Evolutionary conservation across 2,113 vertebrate species (phyloP), one percentile per base, ranked within the genome.

Genomic region (Dascyllus trimaculatus): DNA sequence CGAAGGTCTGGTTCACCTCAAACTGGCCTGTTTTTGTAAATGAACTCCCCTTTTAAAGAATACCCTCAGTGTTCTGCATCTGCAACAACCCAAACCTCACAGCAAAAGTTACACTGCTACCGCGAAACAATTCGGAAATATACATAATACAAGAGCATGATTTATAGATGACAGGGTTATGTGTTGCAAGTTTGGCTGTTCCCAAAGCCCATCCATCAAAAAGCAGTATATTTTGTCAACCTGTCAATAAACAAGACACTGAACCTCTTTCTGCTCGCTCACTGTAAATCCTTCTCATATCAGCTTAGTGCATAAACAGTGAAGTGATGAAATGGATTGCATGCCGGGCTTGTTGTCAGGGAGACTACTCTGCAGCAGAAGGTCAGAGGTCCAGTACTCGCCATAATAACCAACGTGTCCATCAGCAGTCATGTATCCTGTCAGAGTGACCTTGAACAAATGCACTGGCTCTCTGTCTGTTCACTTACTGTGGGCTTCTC

Each of bases 371-470:
- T 49, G n/a, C 10, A 32, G 40, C 4, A 7, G 35, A 49, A 46
- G 62, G 65, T 84, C 78, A 71, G 11, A 70, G 74, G 54, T 80
- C 57, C 45, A 63, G 40, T 13, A 11, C 64, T 52, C 49, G 45
- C 72, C 58, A 24, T 71, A 63, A 71, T 53, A 45, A 71, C 67
- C 51, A 46, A 11, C 11, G 21, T 38, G 51, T 63, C 60, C 26
- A 72, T 72, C 32, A 56, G n/a, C 59, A 62, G 53, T 14, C 25
- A 65, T 2, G 45, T 45, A n/a, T 51, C 65, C 0, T 21, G n/a
- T 70, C 53, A 62, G 29, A 63, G 66, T 70, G 54, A 70, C 65
- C 59, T 70, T 69, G 62, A 45, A 45, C 40, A 5, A 73, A 64
- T 71, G 38, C 54, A 19, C 29, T 2, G 40, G 17, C 35, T 40